Evolutionary conservation across 2,888 invertebrate species (phyloP), one percentile per base, ranked within the genome.

Genomic region (Melikaiella ostensackeni): DNA sequence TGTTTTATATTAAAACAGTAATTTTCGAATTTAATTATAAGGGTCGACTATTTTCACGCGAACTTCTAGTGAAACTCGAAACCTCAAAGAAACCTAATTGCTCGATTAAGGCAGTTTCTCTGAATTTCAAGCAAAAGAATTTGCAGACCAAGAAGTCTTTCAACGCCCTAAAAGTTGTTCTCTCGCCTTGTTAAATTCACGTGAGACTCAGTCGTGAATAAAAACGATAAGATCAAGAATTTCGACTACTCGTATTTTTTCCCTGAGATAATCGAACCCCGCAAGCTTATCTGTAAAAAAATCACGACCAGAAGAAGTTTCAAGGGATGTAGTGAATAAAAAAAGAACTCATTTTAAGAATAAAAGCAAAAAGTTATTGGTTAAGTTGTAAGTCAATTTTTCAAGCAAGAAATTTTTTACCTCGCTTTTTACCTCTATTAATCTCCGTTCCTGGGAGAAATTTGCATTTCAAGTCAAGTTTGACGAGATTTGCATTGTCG

Each of bases 61-160:
- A 38, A 13, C 24, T 24, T 64, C 42, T 24, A 42, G 24, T 64
- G 64, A 70, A 70, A 70, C 19, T 70, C 42, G 66, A 70, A 46
- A 46, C 66, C 38, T 19, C 30, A 70, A 46, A 30, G 66, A 30
- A 70, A 70, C 46, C 66, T 70, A 70, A 46, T 70, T 70, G 66
- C 66, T 70, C 46, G 66, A 70, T 70, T 70, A 70, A 70, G 27
- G 24, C 19, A 30, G 5, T 70, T 46, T 50, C 19, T 3, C 8
- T 70, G 24, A 70, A 50, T 46, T 66, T 66, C 66, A 70, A 70
- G 66, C n/a, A 70, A 11, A 70, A 70, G 66, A 70, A n/a, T 70
- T 57, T 50, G 27, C 27, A 70, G 46, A 46, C 66, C 19, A 70
- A 70, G 42, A 66, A 70, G 27, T 50, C 66, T 70, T 70, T 19